Evolutionary conservation across 2,113 vertebrate species (phyloP).

Genomic region (Sinocyclocheilus grahami): DNA sequence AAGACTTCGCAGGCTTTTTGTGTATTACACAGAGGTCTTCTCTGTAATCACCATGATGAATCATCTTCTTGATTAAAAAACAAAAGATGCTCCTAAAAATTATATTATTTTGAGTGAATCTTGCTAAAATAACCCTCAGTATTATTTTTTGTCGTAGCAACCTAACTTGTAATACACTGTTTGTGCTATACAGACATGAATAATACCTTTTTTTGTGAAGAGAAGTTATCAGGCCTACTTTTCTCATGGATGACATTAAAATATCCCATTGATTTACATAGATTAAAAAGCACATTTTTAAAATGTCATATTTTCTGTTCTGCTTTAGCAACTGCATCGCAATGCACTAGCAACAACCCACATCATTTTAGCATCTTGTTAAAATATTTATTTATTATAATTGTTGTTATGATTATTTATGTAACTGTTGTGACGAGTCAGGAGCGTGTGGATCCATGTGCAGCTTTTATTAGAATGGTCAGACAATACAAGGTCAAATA

Average conservation of each 20-base stretch:
- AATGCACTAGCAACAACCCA: too few species aligned
- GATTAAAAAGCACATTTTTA: neutral
- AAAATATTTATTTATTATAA: too few species aligned
- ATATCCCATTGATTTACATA: neutral
- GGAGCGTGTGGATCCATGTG: too few species aligned
- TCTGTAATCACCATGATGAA: neutral
- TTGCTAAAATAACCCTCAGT: neutral
- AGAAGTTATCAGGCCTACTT: neutral
- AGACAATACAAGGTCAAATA: too few species aligned
- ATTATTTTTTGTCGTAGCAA: neutral
- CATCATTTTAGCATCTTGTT: too few species aligned
- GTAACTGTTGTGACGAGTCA: too few species aligned
- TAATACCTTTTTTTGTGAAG: neutral
- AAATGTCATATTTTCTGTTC: neutral
- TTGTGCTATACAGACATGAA: neutral
- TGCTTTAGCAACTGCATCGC: too few species aligned
- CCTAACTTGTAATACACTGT: too few species aligned
- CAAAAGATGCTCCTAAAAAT: neutral
- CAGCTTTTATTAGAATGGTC: too few species aligned
- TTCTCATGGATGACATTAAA: neutral
- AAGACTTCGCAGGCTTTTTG: too few species aligned
- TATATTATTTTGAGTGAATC: neutral
- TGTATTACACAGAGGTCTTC: neutral
- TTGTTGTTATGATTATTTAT: too few species aligned
- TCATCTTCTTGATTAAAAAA: neutral